Conservation (phyloP, 2,113 vertebrate genomes). For the Macrotus californicus region DNA sequence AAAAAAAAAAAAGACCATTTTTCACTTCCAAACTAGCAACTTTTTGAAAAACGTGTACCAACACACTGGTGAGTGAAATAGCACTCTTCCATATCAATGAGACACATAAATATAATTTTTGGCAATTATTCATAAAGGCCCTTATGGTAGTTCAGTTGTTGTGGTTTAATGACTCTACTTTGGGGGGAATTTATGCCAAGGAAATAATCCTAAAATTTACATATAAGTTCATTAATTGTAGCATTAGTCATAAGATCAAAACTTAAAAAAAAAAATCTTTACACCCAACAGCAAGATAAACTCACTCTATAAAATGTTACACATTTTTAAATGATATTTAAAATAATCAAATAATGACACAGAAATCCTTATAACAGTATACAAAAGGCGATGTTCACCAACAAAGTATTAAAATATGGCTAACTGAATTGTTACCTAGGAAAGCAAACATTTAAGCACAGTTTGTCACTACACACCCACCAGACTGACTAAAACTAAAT, state of each 20-base stretch:
- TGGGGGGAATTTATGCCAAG: not conserved
- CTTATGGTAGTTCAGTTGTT: not conserved
- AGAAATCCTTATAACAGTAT: not conserved
- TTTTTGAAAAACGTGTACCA: not conserved
- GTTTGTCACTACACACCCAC: not conserved
- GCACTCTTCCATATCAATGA: not conserved
- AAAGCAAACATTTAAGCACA: not conserved
- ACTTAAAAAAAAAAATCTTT: not conserved
- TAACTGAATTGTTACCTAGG: not conserved
- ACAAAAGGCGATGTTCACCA: not conserved
- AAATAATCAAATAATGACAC: not conserved
- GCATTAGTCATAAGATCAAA: not conserved
- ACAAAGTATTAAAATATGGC: not conserved
- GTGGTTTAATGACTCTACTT: not conserved
- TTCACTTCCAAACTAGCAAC: not conserved
- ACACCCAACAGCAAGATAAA: not conserved
- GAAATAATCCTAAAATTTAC: slow-evolving; percentile 15
- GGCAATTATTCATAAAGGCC: not conserved
- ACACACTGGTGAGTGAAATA: not conserved
- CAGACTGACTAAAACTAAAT: not conserved
- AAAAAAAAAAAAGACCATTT: not conserved
- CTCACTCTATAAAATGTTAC: not conserved
- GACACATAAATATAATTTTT: not conserved
- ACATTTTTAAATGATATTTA: slow-evolving; percentile 4
- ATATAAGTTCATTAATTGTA: not conserved